phyloP scores from a whole-genome alignment of 30 jellyfish, hydroid and myxozoan species.

The Mastigias papua region DNA sequence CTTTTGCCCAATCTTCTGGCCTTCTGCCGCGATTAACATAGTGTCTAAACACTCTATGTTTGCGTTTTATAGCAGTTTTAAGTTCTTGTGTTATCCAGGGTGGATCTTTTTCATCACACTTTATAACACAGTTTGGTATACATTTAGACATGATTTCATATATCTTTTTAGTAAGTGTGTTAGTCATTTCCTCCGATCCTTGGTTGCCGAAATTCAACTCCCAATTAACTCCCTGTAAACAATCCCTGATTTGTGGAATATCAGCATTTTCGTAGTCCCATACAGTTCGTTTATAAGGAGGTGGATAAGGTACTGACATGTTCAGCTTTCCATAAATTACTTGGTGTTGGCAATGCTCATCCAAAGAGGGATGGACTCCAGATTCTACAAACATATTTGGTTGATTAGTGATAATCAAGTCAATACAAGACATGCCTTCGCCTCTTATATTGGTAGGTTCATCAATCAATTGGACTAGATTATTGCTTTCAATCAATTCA shows the following conservation, averaged over 20 bases:
- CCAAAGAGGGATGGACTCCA: constrained; percentile 10
- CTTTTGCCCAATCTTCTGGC: no score
- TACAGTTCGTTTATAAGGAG: constrained; percentile 18
- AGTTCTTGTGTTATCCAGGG: no score
- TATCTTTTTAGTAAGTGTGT: no score
- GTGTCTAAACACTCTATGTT: no score
- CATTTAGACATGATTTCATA: no score
- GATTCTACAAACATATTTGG: background rate
- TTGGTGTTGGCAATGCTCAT: constrained; percentile 39
- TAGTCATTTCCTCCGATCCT: background rate
- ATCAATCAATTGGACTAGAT: background rate
- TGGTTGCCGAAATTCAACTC: background rate
- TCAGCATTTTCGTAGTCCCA: constrained; percentile 10
- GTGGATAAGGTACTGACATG: constrained; percentile 11
- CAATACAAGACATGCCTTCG: constrained; percentile 30
- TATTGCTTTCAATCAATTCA: constrained; percentile 8
- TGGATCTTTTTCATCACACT: no score
- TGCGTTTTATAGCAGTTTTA: no score
- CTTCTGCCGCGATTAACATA: no score
- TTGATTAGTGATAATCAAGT: background rate
- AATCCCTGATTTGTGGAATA: background rate
- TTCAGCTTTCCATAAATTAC: constrained; percentile 5
- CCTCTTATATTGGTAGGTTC: constrained; percentile 21
- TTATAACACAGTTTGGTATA: no score
- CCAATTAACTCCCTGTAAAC: background rate